Evolutionary conservation across 2,888 invertebrate species (phyloP), one percentile per base, ranked within the genome.

Genomic region (Stomorhina lunata): DNA sequence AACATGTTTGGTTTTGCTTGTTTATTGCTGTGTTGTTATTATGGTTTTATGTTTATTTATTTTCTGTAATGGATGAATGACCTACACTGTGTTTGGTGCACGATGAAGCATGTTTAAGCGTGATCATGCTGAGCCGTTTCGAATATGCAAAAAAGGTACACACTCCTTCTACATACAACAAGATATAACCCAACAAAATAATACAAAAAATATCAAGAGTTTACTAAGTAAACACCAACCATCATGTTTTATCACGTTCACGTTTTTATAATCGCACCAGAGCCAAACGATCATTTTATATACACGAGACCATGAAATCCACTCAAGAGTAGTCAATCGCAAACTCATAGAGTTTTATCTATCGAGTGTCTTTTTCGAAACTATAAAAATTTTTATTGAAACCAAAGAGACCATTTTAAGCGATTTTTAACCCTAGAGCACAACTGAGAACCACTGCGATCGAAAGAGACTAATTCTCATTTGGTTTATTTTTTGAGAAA

Each of bases 161-260:
- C 12, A 40, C 15, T 40, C 4, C 15, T 0, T 3, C 2, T 15
- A 4, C 15, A 40, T 40, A 32, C 10, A 9, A 32, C 7, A 55
- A 12, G 9, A 55, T 27, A 55, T 27, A 53, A 29, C 6, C 15
- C n/a, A 53, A 17, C 9, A 37, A 25, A 37, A 45, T 32, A 37
- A 40, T 6, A 55, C 20, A 50, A 32, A 32, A 25, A 57, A 45
- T 4, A 34, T 50, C n/a, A 59, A 71, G 0, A 25, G 15, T 27
- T 17, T 10, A 37, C 7, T 34, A 22, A 63, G 22, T 50, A 63
- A 66, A 37, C 57, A 76, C 29, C 15, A 66, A 15, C 43, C 77
- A 69, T 37, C 27, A 55, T 68, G 50, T 50, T 61, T 76, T 68
- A 55, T 77, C 77, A 69, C 61, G 59, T 59, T 76, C 40, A 59